These are phyloP conservation scores for Hermodice carunculata DNA, from an alignment of 2,888 invertebrate species.

Conservation along the genomic window DNA sequence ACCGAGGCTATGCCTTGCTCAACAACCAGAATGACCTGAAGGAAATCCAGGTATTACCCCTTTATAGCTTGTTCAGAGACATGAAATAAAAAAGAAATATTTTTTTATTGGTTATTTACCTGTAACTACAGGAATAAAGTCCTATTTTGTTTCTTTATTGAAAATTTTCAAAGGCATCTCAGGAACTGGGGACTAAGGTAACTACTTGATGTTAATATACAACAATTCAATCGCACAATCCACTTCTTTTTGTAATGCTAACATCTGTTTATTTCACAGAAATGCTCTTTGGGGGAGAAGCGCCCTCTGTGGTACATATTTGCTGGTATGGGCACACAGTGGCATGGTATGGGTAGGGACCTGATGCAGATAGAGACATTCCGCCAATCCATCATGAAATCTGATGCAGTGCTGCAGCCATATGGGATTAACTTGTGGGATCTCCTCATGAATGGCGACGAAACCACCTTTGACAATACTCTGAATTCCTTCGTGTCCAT, in stretches of 20 bases:
- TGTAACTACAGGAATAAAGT: no score
- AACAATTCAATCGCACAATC: no score
- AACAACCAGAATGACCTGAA: constrained; percentile 71
- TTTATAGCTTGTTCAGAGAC: no score
- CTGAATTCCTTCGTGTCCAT: constrained; percentile 93
- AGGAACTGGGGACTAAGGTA: no score
- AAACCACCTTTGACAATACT: constrained; percentile 85
- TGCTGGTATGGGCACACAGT: constrained; percentile 98
- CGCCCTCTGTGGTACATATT: constrained; percentile 93
- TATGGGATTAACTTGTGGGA: constrained; percentile 87
- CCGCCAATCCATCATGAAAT: constrained; percentile 81
- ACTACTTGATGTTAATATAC: no score
- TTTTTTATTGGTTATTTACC: no score
- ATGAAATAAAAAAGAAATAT: no score
- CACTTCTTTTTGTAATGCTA: no score
- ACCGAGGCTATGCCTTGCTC: constrained; percentile 85
- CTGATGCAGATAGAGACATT: constrained; percentile 88
- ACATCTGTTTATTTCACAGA: no score
- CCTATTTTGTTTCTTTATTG: no score
- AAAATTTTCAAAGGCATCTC: no score
- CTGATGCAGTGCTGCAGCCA: constrained; percentile 82
- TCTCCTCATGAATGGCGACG: constrained; percentile 82
- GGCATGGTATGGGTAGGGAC: constrained; percentile 94
- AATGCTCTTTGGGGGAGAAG: constrained; percentile 73
- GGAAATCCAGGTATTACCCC: constrained; percentile 46